Percentiles rank a stretch among this genome's conserved stretches.
Evolutionary conservation across 2,888 invertebrate species (phyloP).

Genomic region (Macropis europaea): DNA sequence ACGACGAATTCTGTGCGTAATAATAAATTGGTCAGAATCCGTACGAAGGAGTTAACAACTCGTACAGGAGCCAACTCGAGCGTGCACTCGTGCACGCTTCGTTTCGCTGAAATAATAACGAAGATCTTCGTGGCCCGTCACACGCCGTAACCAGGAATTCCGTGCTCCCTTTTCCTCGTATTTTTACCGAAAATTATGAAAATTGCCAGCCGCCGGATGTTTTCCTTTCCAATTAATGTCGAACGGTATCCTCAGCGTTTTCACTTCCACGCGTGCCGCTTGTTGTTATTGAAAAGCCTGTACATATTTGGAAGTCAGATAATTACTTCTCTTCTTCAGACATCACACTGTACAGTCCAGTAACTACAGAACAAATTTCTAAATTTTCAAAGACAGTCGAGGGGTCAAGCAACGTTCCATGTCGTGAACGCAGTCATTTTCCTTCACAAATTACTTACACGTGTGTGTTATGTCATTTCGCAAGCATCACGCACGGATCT

Average conservation of each 20-base stretch:
- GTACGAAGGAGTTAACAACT: slow-evolving; percentile 53
- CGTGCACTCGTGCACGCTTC: slow-evolving; percentile 65
- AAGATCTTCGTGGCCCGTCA: slow-evolving; percentile 47
- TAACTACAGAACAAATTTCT: too few relatives aligned
- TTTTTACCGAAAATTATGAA: slow-evolving; percentile 56
- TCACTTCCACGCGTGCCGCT: too few relatives aligned
- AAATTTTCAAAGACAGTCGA: slow-evolving; percentile 43
- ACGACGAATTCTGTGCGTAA: slow-evolving; percentile 40
- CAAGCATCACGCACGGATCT: too few relatives aligned
- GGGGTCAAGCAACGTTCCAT: slow-evolving; percentile 47
- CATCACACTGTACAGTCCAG: too few relatives aligned
- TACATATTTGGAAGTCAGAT: too few relatives aligned
- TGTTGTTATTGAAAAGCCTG: too few relatives aligned
- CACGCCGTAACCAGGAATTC: slow-evolving; percentile 63
- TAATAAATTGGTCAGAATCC: slow-evolving; percentile 58
- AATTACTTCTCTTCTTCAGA: too few relatives aligned
- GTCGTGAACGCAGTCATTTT: slow-evolving; percentile 40
- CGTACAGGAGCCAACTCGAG: slow-evolving; percentile 64
- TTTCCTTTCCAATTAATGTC: too few relatives aligned
- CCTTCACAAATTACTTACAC: neutral
- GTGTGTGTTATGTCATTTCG: neutral
- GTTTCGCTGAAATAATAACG: slow-evolving; percentile 71
- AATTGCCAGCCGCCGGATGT: neutral
- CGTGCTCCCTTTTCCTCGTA: slow-evolving; percentile 49
- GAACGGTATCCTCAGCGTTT: neutral